These are phyloP conservation scores for Heterotilapia buettikoferi DNA, from an alignment of 2,113 vertebrate genomes.

Conservation along the genomic window DNA sequence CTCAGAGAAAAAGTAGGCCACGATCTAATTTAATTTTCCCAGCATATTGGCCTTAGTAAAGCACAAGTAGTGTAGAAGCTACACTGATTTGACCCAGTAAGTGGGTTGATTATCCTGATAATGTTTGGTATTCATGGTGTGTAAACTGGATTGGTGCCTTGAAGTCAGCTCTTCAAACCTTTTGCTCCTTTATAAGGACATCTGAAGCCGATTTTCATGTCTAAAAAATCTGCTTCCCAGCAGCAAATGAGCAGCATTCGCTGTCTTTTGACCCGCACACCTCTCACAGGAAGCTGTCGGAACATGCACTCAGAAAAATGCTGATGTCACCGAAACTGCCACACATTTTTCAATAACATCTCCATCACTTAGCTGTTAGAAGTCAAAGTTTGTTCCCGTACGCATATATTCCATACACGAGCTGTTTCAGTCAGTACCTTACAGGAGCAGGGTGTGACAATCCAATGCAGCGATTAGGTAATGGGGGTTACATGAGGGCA, in stretches of 20 bases:
- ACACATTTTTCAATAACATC: not conserved
- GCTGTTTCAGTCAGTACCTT: not conserved
- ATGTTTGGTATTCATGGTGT: not conserved
- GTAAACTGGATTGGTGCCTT: not conserved
- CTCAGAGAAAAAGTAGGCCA: not conserved
- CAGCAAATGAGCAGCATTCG: not conserved
- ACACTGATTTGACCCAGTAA: not conserved
- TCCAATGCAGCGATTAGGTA: constrained; percentile 14
- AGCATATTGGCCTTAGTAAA: not conserved
- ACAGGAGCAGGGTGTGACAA: constrained; percentile 38
- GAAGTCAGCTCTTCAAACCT: not conserved
- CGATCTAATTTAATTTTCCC: not conserved
- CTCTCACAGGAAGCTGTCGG: constrained; percentile 1
- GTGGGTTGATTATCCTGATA: not conserved
- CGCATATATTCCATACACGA: not conserved
- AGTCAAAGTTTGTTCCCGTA: not conserved
- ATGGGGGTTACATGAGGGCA: constrained; percentile 23
- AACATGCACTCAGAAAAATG: constrained; percentile 14
- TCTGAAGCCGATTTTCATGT: not conserved
- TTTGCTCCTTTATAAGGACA: not conserved
- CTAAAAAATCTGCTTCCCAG: not conserved
- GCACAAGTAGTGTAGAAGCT: not conserved
- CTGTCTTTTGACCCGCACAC: not conserved
- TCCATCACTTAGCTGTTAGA: not conserved
- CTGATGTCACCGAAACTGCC: constrained; percentile 27